These are phyloP conservation scores for Chamaea fasciata DNA, from an alignment of 2,113 vertebrate species.

Conservation along the genomic window DNA sequence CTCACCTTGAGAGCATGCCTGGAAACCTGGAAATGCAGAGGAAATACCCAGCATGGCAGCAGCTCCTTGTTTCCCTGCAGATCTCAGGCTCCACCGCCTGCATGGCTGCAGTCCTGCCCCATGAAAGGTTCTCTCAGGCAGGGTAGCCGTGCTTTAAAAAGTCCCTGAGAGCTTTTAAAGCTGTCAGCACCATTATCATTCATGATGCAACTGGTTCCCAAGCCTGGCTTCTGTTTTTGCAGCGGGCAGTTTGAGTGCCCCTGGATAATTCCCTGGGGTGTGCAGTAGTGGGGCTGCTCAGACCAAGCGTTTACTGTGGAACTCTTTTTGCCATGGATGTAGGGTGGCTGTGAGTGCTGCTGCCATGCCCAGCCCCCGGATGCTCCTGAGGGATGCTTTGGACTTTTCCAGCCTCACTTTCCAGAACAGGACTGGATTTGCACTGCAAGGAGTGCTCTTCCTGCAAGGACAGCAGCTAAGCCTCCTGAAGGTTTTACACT, in stretches of 20 bases:
- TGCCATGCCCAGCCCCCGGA: neutral
- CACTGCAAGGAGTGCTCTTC: neutral
- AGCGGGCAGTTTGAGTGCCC: slow-evolving; percentile 6
- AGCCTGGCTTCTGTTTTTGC: slow-evolving; percentile 36
- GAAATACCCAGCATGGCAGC: neutral
- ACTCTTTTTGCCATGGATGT: neutral
- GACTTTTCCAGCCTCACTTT: neutral
- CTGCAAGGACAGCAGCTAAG: neutral
- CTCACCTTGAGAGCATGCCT: neutral
- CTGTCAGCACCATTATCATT: slow-evolving; percentile 61
- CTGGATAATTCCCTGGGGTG: neutral
- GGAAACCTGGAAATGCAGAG: neutral
- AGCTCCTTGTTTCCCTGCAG: neutral
- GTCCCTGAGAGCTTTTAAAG: slow-evolving; percentile 40
- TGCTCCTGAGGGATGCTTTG: neutral
- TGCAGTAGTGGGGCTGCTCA: neutral
- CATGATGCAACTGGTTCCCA: slow-evolving; percentile 41
- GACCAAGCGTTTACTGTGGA: neutral
- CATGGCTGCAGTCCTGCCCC: rapidly evolving
- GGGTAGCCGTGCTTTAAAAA: slow-evolving; percentile 16
- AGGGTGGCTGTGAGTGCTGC: neutral
- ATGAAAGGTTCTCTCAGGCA: neutral
- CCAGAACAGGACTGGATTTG: neutral
- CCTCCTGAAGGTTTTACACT: neutral
- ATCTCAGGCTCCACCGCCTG: neutral